A percentile compares a stretch with the other conserved stretches of the same genome.
phyloP scores from a whole-genome alignment of 2,888 invertebrate species.

The Alviniconcha strummeri region DNA sequence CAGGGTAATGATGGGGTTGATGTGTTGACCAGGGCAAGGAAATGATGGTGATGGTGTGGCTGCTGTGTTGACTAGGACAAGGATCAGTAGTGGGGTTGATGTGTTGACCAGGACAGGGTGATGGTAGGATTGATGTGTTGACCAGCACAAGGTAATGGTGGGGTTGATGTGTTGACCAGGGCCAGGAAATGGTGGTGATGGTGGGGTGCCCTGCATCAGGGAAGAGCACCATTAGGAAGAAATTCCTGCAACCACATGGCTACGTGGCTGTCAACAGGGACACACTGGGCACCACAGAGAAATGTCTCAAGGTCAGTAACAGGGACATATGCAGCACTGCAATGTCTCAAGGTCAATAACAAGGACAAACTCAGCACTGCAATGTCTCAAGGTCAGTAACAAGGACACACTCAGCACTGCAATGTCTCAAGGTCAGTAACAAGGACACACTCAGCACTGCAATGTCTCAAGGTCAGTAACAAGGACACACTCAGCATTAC shows the following conservation, averaged over 20 bases:
- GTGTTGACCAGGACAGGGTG: too few species aligned
- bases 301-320: slow-evolving; percentile 65
- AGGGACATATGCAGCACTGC: too few species aligned
- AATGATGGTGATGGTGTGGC: slow-evolving; percentile 47
- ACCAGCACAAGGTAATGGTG: too few species aligned
- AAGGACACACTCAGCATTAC: too few species aligned
- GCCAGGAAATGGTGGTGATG: slow-evolving; percentile 67
- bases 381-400: slow-evolving; percentile 43
- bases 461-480: slow-evolving; percentile 63
- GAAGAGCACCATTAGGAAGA: slow-evolving; percentile 66
- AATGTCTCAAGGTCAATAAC: too few species aligned
- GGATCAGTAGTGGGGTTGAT: too few species aligned
- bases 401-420: slow-evolving; percentile 49
- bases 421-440: slow-evolving; percentile 51
- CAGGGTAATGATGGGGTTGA: too few species aligned
- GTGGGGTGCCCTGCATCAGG: slow-evolving; percentile 70
- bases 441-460: slow-evolving; percentile 68
- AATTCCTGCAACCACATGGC: slow-evolving; percentile 64
- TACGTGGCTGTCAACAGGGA: slow-evolving; percentile 69
- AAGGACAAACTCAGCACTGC: too few species aligned
- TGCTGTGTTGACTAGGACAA: too few species aligned
- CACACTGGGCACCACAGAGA: slow-evolving; percentile 65
- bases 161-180: slow-evolving; percentile 39
- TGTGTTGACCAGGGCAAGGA: too few species aligned
- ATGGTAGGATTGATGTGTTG: too few species aligned